A percentile compares a stretch with the other conserved stretches of the same genome.
Conservation (phyloP, 1,140 invertebrate genomes). For the Radopholus similis region DNA sequence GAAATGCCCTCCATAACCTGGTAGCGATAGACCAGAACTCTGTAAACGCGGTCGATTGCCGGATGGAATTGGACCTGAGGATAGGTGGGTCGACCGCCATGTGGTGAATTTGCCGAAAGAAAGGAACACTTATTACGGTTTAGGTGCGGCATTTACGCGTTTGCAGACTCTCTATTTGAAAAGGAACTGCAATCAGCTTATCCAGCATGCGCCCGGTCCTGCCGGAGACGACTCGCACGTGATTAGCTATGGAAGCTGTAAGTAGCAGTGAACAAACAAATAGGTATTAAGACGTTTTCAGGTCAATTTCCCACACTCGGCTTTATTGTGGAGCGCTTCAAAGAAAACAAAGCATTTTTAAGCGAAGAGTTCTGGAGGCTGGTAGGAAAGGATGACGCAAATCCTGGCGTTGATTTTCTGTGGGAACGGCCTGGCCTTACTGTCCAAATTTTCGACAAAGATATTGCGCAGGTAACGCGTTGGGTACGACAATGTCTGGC, state of each 20-base stretch:
- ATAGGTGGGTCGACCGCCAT: conserved; percentile 70
- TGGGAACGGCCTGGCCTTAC: conserved; percentile 73
- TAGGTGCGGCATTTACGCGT: conserved; percentile 93
- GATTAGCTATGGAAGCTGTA: conserved; percentile 94
- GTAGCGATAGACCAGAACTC: conserved; percentile 75
- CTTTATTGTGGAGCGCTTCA: conserved; percentile 90
- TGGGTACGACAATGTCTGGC: conserved; percentile 67
- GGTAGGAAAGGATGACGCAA: conserved; percentile 38
- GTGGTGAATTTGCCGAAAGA: not conserved
- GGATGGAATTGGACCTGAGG: conserved; percentile 82
- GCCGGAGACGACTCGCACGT: conserved; percentile 64
- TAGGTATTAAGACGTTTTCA: no score
- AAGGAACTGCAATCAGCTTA: conserved; percentile 61
- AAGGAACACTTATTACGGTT: conserved; percentile 3
- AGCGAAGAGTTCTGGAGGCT: conserved; percentile 89
- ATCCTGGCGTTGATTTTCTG: conserved; percentile 70
- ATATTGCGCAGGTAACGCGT: conserved; percentile 75
- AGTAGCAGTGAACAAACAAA: no score
- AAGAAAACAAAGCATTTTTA: conserved; percentile 81
- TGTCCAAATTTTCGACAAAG: conserved; percentile 78
- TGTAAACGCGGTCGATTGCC: conserved; percentile 90
- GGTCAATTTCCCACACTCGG: conserved; percentile 93
- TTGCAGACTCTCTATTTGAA: conserved; percentile 85
- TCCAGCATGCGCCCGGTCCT: no score
- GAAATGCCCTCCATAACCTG: conserved; percentile 77